phyloP scores from a whole-genome alignment of 1,140 invertebrate genomes.

The Acromyrmex heyeri region DNA sequence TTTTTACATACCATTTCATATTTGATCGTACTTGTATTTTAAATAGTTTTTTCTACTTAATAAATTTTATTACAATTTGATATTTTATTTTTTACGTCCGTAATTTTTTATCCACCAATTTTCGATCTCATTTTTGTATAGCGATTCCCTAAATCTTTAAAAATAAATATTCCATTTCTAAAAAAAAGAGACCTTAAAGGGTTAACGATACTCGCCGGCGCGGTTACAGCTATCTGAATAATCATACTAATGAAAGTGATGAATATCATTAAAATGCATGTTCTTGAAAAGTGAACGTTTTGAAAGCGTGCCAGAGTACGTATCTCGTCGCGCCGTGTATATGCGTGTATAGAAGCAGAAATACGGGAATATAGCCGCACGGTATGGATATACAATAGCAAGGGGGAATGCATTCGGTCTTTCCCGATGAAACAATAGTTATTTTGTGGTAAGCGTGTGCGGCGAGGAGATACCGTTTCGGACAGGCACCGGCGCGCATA shows the following conservation, averaged over 20 bases:
- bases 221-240: neutral
- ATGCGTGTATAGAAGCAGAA: neutral
- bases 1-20: too few relatives aligned
- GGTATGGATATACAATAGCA: slow-evolving; percentile 44
- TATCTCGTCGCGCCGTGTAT: slow-evolving; percentile 18
- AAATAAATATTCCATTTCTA: too few relatives aligned
- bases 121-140: too few relatives aligned
- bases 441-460: slow-evolving; percentile 73
- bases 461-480: slow-evolving; percentile 65
- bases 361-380: neutral
- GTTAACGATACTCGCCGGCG: too few relatives aligned
- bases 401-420: slow-evolving; percentile 64
- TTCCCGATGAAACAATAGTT: slow-evolving; percentile 74
- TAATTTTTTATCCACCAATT: too few relatives aligned
- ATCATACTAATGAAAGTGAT: neutral
- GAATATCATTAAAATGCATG: slow-evolving; percentile 41
- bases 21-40: too few relatives aligned
- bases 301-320: slow-evolving; percentile 67
- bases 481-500: slow-evolving; percentile 3
- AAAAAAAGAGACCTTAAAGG: too few relatives aligned
- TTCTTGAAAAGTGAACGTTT: slow-evolving; percentile 69
- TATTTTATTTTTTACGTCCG: too few relatives aligned
- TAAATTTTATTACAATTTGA: too few relatives aligned
- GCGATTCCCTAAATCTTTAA: too few relatives aligned
- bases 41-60: too few relatives aligned